These are phyloP conservation scores for Urocolius indicus DNA, from an alignment of 2,113 vertebrate species.

Conservation along the genomic window DNA sequence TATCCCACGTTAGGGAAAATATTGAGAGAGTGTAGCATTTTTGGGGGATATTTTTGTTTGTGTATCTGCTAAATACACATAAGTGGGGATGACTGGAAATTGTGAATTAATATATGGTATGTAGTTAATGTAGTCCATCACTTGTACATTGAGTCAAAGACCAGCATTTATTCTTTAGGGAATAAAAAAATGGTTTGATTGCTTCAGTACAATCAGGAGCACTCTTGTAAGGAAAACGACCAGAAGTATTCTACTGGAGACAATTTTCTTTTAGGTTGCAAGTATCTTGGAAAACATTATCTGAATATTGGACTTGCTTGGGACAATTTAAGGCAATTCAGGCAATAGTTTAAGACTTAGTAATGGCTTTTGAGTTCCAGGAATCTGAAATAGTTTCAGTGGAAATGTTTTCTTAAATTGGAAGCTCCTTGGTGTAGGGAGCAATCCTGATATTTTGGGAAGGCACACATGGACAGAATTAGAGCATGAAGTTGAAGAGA, in stretches of 20 bases:
- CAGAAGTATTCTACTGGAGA: not conserved
- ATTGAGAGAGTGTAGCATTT: not conserved
- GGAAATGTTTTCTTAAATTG: not conserved
- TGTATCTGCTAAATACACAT: not conserved
- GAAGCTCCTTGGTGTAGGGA: not conserved
- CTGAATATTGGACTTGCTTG: not conserved
- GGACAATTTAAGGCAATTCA: not conserved
- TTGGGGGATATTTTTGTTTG: not conserved
- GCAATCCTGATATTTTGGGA: not conserved
- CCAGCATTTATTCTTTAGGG: not conserved
- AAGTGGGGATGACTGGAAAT: not conserved
- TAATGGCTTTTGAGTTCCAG: not conserved
- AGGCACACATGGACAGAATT: not conserved
- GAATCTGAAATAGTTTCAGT: not conserved
- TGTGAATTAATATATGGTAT: not conserved
- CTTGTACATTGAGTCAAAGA: accelerated
- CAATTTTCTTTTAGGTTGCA: not conserved
- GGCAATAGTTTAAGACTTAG: not conserved
- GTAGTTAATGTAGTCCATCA: not conserved
- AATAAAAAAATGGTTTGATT: not conserved
- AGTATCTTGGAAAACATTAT: not conserved
- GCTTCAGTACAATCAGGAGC: not conserved
- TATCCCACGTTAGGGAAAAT: not conserved
- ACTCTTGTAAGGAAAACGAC: not conserved
- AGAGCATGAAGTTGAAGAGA: not conserved